A percentile compares a stretch with the other conserved stretches of the same genome.
Evolutionary conservation across 2,797 vertebrate genomes (phyloP).

Genomic region (Acrossocheilus fasciatus): DNA sequence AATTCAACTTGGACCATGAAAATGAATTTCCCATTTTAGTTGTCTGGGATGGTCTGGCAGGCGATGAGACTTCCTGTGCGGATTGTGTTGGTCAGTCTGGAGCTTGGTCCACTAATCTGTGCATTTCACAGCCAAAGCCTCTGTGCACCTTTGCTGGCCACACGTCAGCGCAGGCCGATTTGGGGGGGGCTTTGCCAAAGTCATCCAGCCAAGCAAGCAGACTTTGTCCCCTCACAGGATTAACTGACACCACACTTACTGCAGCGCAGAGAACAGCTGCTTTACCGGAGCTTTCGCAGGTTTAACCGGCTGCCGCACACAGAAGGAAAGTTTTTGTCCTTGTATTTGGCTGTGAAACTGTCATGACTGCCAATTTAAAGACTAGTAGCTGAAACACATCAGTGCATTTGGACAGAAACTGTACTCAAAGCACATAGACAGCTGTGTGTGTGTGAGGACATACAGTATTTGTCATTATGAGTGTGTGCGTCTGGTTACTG

Average conservation of each 20-base stretch:
- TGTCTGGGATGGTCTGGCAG: conserved; percentile 6
- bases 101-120: conserved; percentile 40
- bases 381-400: conserved; percentile 15
- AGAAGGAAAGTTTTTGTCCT: conserved; percentile 35
- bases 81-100: conserved; percentile 35
- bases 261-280: not conserved
- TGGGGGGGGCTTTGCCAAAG: conserved; percentile 15
- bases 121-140: conserved; percentile 39
- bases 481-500: not conserved
- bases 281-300: conserved; percentile 4
- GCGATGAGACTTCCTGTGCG: not conserved
- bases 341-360: conserved; percentile 5
- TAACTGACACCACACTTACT: conserved; percentile 22
- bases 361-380: conserved; percentile 17
- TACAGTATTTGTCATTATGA: not conserved
- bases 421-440: conserved; percentile 8
- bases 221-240: conserved; percentile 30
- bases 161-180: not conserved
- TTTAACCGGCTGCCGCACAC: not conserved
- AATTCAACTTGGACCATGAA: conserved; percentile 5
- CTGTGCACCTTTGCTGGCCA: conserved; percentile 41
- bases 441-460: not conserved
- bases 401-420: not conserved
- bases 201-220: conserved; percentile 9
- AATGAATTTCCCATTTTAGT: not conserved